A percentile compares a stretch with the other conserved stretches of the same genome.
These are phyloP conservation scores for Spodoptera frugiperda DNA, from an alignment of 1,140 invertebrate species.

Conservation along the genomic window DNA sequence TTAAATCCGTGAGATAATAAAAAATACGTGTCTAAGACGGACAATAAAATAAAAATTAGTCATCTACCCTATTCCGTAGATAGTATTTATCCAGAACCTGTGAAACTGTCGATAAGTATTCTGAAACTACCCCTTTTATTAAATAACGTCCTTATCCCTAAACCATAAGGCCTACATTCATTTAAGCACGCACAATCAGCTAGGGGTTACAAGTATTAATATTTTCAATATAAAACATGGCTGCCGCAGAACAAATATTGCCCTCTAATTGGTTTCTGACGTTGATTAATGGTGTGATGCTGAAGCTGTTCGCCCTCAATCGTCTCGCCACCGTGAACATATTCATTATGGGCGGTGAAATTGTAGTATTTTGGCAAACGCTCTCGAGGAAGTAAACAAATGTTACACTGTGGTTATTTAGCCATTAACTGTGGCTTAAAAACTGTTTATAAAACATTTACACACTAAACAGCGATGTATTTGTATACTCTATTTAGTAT, in stretches of 20 bases:
- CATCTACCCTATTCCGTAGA: no score
- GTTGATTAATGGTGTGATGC: constrained; percentile 68
- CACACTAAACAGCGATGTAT: no score
- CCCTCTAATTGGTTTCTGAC: constrained; percentile 74
- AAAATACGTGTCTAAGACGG: no score
- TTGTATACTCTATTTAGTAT: no score
- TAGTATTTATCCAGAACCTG: no score
- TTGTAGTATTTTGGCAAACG: constrained; percentile 54
- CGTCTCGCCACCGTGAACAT: constrained; percentile 68
- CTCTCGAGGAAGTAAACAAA: neutral
- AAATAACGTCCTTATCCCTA: no score
- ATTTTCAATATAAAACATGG: constrained; percentile 36
- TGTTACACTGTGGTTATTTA: neutral
- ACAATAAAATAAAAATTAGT: no score
- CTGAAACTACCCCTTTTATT: no score
- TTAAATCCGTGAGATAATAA: no score
- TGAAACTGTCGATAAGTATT: no score
- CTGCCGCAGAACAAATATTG: constrained; percentile 35
- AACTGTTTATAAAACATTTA: no score
- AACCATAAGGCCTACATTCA: neutral
- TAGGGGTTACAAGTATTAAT: constrained; percentile 5
- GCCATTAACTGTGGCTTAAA: neutral
- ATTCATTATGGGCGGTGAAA: constrained; percentile 66
- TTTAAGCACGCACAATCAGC: neutral
- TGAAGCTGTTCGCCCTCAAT: constrained; percentile 64